A percentile compares a stretch with the other conserved stretches of the same genome.
phyloP scores from a whole-genome alignment of 2,797 vertebrate species.

The Selene dorsalis region DNA sequence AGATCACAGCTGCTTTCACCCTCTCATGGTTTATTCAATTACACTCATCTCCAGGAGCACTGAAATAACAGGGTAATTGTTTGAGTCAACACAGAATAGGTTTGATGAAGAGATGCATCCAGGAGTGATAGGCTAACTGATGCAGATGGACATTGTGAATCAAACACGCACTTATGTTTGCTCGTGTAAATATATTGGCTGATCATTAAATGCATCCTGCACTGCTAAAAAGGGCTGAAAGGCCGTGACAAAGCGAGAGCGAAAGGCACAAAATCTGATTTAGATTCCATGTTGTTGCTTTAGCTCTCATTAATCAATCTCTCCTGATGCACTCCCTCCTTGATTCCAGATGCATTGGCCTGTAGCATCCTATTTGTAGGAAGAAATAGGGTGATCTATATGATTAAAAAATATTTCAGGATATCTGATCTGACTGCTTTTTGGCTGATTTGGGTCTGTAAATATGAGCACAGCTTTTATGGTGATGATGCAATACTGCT shows the following conservation, averaged over 20 bases:
- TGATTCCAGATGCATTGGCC: constrained; percentile 1
- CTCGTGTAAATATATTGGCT: constrained; percentile 41
- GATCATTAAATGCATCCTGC: constrained; percentile 19
- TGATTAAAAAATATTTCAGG: background rate
- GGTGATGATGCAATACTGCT: background rate
- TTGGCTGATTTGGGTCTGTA: background rate
- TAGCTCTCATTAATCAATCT: constrained; percentile 13
- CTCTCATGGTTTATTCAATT: constrained; percentile 64
- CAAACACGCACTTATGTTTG: constrained; percentile 31
- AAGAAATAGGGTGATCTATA: background rate
- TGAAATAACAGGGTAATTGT: constrained; percentile 25
- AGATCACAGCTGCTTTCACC: constrained; percentile 19
- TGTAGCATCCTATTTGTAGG: background rate
- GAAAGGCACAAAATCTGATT: constrained; percentile 18
- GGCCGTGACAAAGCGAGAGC: constrained; percentile 12
- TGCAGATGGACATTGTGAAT: constrained; percentile 59
- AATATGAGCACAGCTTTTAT: background rate
- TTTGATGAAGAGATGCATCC: constrained; percentile 18
- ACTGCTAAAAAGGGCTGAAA: constrained; percentile 4
- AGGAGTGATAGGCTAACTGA: constrained; percentile 39
- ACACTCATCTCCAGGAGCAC: constrained; percentile 53
- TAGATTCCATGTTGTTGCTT: constrained; percentile 6
- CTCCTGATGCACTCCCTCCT: background rate
- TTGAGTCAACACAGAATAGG: constrained; percentile 39
- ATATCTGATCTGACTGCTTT: background rate